Evolutionary conservation across 2,888 invertebrate genomes (phyloP).

Genomic region (Axea sp.): DNA sequence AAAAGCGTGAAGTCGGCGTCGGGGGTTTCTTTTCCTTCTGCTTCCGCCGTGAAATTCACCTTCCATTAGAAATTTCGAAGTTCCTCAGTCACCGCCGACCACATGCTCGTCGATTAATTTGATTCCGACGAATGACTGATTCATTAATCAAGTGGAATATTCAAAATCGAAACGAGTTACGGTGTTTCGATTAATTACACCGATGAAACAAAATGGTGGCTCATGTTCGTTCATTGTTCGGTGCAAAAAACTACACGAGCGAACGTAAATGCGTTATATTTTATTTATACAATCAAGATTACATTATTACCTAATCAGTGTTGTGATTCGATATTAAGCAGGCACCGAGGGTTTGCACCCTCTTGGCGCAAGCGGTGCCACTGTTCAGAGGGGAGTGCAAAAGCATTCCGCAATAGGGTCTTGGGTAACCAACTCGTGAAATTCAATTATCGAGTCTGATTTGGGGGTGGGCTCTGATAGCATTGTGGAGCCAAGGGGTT

Average conservation of each 20-base stretch:
- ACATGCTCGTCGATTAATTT: constrained; percentile 23
- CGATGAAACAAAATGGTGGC: constrained; percentile 13
- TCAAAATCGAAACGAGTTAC: constrained; percentile 19
- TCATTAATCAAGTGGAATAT: constrained; percentile 41
- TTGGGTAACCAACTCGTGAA: constrained; percentile 79
- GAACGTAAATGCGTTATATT: constrained; percentile 57
- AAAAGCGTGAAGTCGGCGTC: no score
- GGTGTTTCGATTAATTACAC: constrained; percentile 11
- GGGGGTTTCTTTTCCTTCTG: constrained; percentile 15
- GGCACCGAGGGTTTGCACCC: constrained; percentile 70
- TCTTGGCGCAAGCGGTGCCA: constrained; percentile 58
- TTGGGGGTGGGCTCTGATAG: constrained; percentile 64
- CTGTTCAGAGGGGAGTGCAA: constrained; percentile 61
- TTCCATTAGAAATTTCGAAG: constrained; percentile 1
- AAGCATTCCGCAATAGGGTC: constrained; percentile 68
- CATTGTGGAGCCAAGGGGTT: constrained; percentile 62
- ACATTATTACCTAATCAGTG: constrained; percentile 65
- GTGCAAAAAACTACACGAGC: constrained; percentile 22
- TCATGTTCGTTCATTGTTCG: constrained; percentile 21
- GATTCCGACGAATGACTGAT: constrained; percentile 5
- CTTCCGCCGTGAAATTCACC: constrained; percentile 19
- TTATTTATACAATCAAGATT: constrained; percentile 64
- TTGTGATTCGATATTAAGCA: constrained; percentile 72
- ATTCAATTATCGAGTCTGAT: constrained; percentile 78
- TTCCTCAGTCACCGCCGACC: constrained; percentile 10